Evolutionary conservation across 2,888 invertebrate genomes (phyloP), one percentile per base, ranked within the genome.

Genomic region (Phengaris alcon): DNA sequence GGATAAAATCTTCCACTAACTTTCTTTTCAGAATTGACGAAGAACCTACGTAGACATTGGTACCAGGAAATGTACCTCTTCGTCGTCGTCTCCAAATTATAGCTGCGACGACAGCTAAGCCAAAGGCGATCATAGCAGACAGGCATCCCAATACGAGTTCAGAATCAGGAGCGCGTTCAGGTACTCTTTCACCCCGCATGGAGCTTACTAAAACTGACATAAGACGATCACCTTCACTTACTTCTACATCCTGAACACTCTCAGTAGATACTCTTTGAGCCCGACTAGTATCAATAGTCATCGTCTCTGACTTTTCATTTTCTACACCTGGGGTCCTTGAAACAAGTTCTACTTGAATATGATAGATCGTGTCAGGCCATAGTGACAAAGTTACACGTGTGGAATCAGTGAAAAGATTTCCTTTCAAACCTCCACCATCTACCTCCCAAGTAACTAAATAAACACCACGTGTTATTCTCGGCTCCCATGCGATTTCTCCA

Each of bases 391-490:
- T 96, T 78, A 97, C 97, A 83, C 96, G 95, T 77, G 96, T 96
- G 75, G 96, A 96, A 88, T 97, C 97, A 68, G 97, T 97, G 88
- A 97, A 96, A 79, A 97, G 93, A 89, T 97, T 97, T 79, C 97
- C 97, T 90, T 96, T 96, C 77, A 97, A 92, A 79, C 97, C 97
- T 81, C 97, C 97, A 77, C 97, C 97, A 83, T 96, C 96, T 75
- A 97, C 96, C 94, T 97, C 97, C 97, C 97, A 97, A 78, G 97
- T 97, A 75, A 97, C 96, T 84, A 97, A 93, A 89, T 97, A 97
- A 77, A 97, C 95, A 48, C 95, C 95, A 75, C 94, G 94, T 76
- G 90, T 93, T 84, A 95, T 94, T 88, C 95, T 95, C 10, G 95
- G 95, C 82, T 96, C 95, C 96, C 96, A 96, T 73, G 95, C 95